phyloP scores from a whole-genome alignment of 1,140 invertebrate genomes.

The Platyscapa corneri region DNA sequence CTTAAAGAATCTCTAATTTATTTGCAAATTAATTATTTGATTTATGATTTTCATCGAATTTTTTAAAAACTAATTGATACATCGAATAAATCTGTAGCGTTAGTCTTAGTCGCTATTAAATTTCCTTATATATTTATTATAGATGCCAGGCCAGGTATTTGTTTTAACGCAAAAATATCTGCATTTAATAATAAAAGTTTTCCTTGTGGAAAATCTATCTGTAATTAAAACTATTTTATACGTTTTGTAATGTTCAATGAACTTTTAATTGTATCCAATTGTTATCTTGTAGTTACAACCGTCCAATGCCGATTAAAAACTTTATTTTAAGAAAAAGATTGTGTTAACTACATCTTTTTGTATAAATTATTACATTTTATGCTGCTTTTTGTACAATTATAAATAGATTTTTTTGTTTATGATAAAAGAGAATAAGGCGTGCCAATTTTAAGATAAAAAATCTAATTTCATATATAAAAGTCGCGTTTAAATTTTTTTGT shows the following conservation, averaged over 20 bases:
- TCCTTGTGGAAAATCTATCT: not conserved
- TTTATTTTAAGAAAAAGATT: not conserved
- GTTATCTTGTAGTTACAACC: slow-evolving; percentile 11
- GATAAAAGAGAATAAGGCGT: too few species aligned
- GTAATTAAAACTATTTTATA: not conserved
- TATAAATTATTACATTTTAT: not conserved
- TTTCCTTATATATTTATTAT: too few species aligned
- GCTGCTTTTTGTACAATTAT: not conserved
- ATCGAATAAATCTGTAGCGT: too few species aligned
- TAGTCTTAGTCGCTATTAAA: too few species aligned
- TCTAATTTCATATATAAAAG: too few species aligned
- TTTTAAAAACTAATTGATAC: too few species aligned
- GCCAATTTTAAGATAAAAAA: too few species aligned
- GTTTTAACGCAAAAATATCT: too few species aligned
- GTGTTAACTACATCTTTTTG: not conserved
- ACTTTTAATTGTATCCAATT: slow-evolving; percentile 4
- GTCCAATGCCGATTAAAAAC: not conserved
- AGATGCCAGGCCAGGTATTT: too few species aligned
- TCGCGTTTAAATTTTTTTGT: too few species aligned
- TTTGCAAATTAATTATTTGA: not conserved
- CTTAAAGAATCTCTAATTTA: not conserved
- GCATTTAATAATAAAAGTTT: not conserved
- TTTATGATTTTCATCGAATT: too few species aligned
- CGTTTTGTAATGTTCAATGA: slow-evolving; percentile 5
- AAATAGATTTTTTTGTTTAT: not conserved